Evolutionary conservation across 2,113 vertebrate genomes (phyloP), one percentile per base, ranked within the genome.

Genomic region (Hirundichthys speculiger): DNA sequence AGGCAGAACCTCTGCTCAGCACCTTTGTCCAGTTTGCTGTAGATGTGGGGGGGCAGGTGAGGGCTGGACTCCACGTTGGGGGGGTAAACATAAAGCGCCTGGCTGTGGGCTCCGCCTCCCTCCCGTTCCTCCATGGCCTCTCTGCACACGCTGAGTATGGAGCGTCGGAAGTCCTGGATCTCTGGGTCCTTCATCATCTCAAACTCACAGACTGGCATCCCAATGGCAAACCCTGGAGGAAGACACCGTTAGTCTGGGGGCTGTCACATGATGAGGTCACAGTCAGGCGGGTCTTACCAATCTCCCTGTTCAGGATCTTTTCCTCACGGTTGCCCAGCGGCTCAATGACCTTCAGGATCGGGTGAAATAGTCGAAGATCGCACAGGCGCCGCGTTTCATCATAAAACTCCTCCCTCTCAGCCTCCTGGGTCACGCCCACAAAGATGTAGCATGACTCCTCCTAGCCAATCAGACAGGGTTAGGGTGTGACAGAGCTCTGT

Each of bases 381-480:
- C 93, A 94, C 19, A 94, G 86, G 0, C 93, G 83, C 3, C 93
- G 75, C 0, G 91, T 92, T 72, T 94, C 93, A 0, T 94, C 93
- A 0, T 93, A 94, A 62, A 94, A 94, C 80, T 94, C 93, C 79
- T 94, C 93, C 62, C 93, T 76, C 66, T 94, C 93, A 0, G 93
- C 93, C 57, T 94, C 93, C 80, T 94, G 93, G 14, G 92, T 94
- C 73, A 94, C 93, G 2, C 93, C 93, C 53, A 94, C 92, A 69
- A 94, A 94, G 67, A 94, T 94, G 78, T 94, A 94, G 42, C 89
- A 90, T 0, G 92, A 93, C 76, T 94, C 93, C 50, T 93, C 93
- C 93, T 93, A 77, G n/a, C 62, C 72, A 87, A 68, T 74, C 51
- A 83, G 21, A 82, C 10, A 56, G 15, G 20, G 11, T 63, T 15